Evolutionary conservation across 1,140 invertebrate species (phyloP), one percentile per base, ranked within the genome.

Genomic region (Panulirus ornatus): DNA sequence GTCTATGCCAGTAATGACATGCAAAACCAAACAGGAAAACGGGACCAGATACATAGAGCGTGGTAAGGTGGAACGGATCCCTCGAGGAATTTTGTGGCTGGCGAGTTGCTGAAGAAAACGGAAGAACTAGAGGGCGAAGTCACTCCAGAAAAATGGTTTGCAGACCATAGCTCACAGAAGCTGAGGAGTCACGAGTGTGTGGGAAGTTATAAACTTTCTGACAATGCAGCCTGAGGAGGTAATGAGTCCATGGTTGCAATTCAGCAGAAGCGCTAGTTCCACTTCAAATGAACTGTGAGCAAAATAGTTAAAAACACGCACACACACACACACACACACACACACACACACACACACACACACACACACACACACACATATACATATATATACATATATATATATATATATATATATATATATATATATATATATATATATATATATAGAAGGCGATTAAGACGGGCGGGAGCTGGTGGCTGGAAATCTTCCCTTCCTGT

Each of bases 21-120:
- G 84, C 84, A 44, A 79, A 86, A 47, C 36, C 84, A 87, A 87
- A 87, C 51, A 86, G 44, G 54, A 51, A 78, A 87, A 78, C 75
- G 73, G 84, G 47, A 87, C 51, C 75, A 51, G 73, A 42, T 87
- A 78, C 27, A 76, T 30, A 87, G 40, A 76, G 73, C 34, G 47
- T 58, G 73, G 30, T 54, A 54, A 86, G 51, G 47, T 51, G 70
- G 84, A 85, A 75, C 70, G 30, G 14, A 27, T 75, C 71, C 14
- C 71, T 86, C 44, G 14, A 16, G 36, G 54, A 58, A 51, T 36
- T 71, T 71, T 84, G 42, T 84, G 22, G 51, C n/a, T 11, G 44
- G 36, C 38, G 44, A 40, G 47, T 5, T 16, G 81, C 44, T 73
- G 47, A 44, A 42, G 71, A 40, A n/a, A 19, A 75, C 71, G 70